Evolutionary conservation across 1,140 invertebrate species (phyloP).

Genomic region (Drosophila biarmipes): DNA sequence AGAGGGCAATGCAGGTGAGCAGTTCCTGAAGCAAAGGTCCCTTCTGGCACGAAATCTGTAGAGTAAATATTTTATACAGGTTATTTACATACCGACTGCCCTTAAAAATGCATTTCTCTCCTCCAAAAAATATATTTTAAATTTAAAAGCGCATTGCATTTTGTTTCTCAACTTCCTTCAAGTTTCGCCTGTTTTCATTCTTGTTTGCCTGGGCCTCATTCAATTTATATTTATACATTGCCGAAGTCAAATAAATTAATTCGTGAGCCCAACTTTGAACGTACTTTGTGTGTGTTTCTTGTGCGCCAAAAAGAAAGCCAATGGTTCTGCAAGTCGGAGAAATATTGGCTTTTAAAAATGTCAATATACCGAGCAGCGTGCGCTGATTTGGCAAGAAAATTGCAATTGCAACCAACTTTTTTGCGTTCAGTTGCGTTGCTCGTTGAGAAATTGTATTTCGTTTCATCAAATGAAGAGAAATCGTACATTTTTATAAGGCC

Average conservation of each 20-base stretch:
- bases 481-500: slow-evolving; percentile 78
- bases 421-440: slow-evolving; percentile 31
- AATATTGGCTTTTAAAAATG: slow-evolving; percentile 82
- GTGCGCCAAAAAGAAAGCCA: background rate
- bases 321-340: slow-evolving; percentile 29
- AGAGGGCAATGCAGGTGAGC: slow-evolving; percentile 21
- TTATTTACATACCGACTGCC: no score
- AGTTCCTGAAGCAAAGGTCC: background rate
- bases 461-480: slow-evolving; percentile 83
- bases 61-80: no score
- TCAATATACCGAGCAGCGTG: slow-evolving; percentile 66
- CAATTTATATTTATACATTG: slow-evolving; percentile 65
- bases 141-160: background rate
- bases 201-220: slow-evolving; percentile 19
- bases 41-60: no score
- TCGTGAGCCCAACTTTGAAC: slow-evolving; percentile 46
- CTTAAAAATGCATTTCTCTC: no score
- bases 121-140: background rate
- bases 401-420: slow-evolving; percentile 71
- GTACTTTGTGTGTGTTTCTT: slow-evolving; percentile 32
- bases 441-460: slow-evolving; percentile 81
- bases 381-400: slow-evolving; percentile 72
- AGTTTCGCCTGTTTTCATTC: background rate
- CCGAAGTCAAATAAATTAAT: slow-evolving; percentile 60
- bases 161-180: background rate